Base-by-base conservation (phyloP, 92 coral and sea anemone species). In the Micromussa lordhowensis region DNA sequence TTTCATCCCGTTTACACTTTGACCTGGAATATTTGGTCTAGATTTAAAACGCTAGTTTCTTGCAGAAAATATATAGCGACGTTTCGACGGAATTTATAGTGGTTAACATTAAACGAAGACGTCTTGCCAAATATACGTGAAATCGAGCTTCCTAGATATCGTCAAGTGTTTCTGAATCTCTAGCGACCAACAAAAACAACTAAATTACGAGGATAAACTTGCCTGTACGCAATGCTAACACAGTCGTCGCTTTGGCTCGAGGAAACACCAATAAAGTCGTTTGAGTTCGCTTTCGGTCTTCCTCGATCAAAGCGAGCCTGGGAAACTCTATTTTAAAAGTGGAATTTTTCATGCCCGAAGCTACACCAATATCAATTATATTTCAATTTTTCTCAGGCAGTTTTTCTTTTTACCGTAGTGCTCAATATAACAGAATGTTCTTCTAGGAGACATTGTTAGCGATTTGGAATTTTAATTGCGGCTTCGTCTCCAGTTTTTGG, bases 381-480 rank as follows among this genome's bases (percentile, higher is more conserved):
- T 54, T 21, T 54, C 6, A 55, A 35, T 35, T 85, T 59, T 26
- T 14, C 48, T 61, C 26, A 13, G 35, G 73, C 24, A 16, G 34
- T 24, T 38, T 75, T 74, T 24, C 34, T 44, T 30, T 38, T 34
- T 58, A 49, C 35, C 24, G 19, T 34, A 48, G 51, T 13, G 64
- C 16, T 12, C 49, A 28, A 31, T 74, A 30, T 34, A 5, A 75
- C 66, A 68, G 77, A 29, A 36, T 69, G 40, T 86, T 68, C 68
- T 64, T 63, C 89, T 51, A 86, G 77, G 89, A 68, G 48, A 86
- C 83, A 21, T 32, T 58, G 22, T 32, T 2, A 53, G 32, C 68
- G 24, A 61, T 18, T 38, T 86, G 89, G 89, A 86, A 86, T 86
- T 76, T 77, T 22, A 34, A 76, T 86, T 48, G 30, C 1, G 28